These are phyloP conservation scores for Drosophila bunnanda DNA, from an alignment of 2,888 invertebrate genomes.

Conservation along the genomic window DNA sequence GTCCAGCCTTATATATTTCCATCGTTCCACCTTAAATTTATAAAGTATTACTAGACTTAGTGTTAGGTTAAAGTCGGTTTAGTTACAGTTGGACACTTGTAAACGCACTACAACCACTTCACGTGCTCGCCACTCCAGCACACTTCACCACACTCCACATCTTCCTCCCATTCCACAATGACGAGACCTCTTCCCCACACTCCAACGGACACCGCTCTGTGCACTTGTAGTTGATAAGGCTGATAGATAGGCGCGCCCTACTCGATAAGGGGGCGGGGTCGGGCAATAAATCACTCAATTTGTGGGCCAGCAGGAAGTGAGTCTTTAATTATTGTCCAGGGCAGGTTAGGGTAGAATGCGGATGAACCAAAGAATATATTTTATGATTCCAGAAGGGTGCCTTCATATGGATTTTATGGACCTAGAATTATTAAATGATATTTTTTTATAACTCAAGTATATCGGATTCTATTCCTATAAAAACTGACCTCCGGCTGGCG, in stretches of 20 bases:
- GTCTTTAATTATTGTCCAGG: slow-evolving; percentile 38
- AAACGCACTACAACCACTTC: slow-evolving; percentile 1
- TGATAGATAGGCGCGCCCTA: slow-evolving; percentile 34
- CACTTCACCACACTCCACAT: slow-evolving; percentile 7
- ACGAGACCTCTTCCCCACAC: slow-evolving; percentile 2
- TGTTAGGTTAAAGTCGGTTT: slow-evolving; percentile 17
- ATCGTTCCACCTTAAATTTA: slow-evolving; percentile 39
- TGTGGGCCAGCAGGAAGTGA: slow-evolving; percentile 27
- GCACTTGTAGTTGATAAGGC: slow-evolving; percentile 49
- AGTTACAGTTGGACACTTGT: slow-evolving; percentile 22
- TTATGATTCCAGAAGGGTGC: background rate
- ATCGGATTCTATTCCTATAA: too few relatives aligned
- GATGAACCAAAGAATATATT: background rate
- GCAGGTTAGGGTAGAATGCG: background rate
- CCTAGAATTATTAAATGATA: background rate
- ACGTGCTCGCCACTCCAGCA: slow-evolving; percentile 1
- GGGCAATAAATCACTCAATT: slow-evolving; percentile 53
- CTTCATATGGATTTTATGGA: background rate
- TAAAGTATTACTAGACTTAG: slow-evolving; percentile 25
- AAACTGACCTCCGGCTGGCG: too few relatives aligned
- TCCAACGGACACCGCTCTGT: slow-evolving; percentile 26
- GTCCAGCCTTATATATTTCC: background rate
- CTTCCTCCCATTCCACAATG: slow-evolving; percentile 4
- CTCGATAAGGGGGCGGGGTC: slow-evolving; percentile 5
- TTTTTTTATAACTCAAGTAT: too few relatives aligned